Evolutionary conservation across 2,113 vertebrate species (phyloP).

Genomic region (Boulengeromyrus knoepffleri): DNA sequence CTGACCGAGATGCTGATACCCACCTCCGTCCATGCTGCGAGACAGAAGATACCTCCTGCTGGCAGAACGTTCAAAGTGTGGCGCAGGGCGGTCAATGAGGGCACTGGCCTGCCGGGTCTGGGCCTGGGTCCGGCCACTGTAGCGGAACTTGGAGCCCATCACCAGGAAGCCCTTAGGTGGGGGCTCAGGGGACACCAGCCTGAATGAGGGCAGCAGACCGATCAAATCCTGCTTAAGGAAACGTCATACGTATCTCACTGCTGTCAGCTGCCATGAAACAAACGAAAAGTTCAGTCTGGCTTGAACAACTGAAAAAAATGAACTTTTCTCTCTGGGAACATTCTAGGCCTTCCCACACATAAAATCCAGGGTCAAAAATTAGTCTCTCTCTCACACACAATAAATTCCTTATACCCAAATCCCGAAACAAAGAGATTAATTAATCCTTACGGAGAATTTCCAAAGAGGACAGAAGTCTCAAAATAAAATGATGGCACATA

Average conservation of each 20-base stretch:
- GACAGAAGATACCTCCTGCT: slow-evolving; percentile 95
- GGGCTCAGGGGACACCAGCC: slow-evolving; percentile 90
- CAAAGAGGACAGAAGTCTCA: not conserved
- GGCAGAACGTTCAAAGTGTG: slow-evolving; percentile 90
- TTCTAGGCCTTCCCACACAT: not conserved
- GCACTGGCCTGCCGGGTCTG: slow-evolving; percentile 92
- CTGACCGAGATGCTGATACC: slow-evolving; percentile 10
- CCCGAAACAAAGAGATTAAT: not conserved
- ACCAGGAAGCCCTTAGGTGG: slow-evolving; percentile 95
- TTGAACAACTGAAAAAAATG: not conserved
- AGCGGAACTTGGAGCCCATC: slow-evolving; percentile 98
- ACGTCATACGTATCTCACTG: not conserved
- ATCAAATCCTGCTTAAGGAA: not conserved
- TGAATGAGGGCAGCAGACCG: slow-evolving; percentile 37
- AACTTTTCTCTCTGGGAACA: not conserved
- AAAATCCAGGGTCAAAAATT: not conserved
- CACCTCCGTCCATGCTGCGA: slow-evolving; percentile 93
- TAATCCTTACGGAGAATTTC: not conserved
- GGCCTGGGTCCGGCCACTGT: slow-evolving; percentile 92
- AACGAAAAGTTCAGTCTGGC: not conserved
- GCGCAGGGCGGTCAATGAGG: slow-evolving; percentile 88
- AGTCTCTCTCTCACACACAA: not conserved
- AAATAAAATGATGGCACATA: not conserved
- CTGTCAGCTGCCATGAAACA: not conserved
- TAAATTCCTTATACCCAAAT: not conserved